Evolutionary conservation across 92 coral and sea anemone genomes (phyloP).

Genomic region (Ricordea florida): DNA sequence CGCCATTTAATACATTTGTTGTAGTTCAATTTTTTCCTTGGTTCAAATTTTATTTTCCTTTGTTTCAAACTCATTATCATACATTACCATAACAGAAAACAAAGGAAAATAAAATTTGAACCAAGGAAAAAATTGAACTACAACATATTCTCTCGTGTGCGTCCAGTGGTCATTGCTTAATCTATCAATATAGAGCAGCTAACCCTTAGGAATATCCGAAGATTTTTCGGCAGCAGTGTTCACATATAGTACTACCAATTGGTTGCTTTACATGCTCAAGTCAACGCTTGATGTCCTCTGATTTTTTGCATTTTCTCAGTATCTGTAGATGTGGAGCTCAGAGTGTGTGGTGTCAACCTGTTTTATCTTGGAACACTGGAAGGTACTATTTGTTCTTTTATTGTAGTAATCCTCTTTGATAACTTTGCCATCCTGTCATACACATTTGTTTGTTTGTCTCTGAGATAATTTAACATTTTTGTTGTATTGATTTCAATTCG

Average conservation of each 20-base stretch:
- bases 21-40: too few species aligned
- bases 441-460: not conserved
- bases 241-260: not conserved
- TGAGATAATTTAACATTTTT: not conserved
- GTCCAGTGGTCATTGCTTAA: too few species aligned
- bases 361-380: conserved; percentile 86
- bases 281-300: not conserved
- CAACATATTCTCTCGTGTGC: too few species aligned
- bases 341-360: conserved; percentile 74
- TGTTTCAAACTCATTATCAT: too few species aligned
- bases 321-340: conserved; percentile 73
- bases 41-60: too few species aligned
- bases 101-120: too few species aligned
- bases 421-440: not conserved
- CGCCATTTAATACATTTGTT: too few species aligned
- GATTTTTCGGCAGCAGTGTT: not conserved
- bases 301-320: not conserved
- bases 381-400: conserved; percentile 29
- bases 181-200: too few species aligned
- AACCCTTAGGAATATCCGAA: too few species aligned
- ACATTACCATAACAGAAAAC: too few species aligned
- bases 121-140: too few species aligned
- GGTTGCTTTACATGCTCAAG: not conserved
- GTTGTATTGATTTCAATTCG: not conserved
- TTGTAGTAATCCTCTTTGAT: not conserved